phyloP scores from a whole-genome alignment of 2,888 invertebrate genomes.

The Eupithecia abbreviata region DNA sequence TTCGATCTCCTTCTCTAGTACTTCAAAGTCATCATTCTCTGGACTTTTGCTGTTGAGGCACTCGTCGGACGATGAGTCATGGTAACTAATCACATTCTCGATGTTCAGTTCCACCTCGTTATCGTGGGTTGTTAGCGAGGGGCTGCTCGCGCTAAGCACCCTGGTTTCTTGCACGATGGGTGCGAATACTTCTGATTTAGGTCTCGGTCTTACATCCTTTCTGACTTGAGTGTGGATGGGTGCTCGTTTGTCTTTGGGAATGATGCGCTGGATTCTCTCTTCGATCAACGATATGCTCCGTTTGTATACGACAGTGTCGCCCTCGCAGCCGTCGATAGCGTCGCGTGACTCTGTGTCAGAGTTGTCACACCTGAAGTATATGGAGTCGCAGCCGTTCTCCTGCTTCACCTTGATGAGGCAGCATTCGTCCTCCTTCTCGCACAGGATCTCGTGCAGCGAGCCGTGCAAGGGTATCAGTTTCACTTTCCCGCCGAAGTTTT shows the following conservation, averaged over 20 bases:
- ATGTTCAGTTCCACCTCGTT: constrained; percentile 72
- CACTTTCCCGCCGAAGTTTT: constrained; percentile 74
- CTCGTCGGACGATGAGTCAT: constrained; percentile 78
- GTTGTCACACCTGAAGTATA: constrained; percentile 75
- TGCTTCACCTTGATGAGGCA: constrained; percentile 78
- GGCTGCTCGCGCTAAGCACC: constrained; percentile 70
- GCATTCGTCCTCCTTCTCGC: constrained; percentile 78
- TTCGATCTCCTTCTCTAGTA: constrained; percentile 71
- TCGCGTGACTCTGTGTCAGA: constrained; percentile 72
- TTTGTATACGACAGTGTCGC: constrained; percentile 69
- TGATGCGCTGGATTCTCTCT: constrained; percentile 70
- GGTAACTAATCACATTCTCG: constrained; percentile 72
- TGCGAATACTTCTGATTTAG: constrained; percentile 62
- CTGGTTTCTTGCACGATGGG: constrained; percentile 59
- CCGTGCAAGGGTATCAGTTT: constrained; percentile 76
- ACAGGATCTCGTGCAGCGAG: constrained; percentile 77
- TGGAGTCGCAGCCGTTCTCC: constrained; percentile 76
- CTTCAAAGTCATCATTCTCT: constrained; percentile 73
- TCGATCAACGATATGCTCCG: constrained; percentile 75
- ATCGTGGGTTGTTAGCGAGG: constrained; percentile 58
- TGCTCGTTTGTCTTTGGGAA: constrained; percentile 64
- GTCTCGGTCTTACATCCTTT: constrained; percentile 44
- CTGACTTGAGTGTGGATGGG: constrained; percentile 35
- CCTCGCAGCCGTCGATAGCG: constrained; percentile 62
- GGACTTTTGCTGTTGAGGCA: constrained; percentile 62